Conservation (phyloP, 2,888 invertebrate genomes). For the Nipponacmea schrenckii region DNA sequence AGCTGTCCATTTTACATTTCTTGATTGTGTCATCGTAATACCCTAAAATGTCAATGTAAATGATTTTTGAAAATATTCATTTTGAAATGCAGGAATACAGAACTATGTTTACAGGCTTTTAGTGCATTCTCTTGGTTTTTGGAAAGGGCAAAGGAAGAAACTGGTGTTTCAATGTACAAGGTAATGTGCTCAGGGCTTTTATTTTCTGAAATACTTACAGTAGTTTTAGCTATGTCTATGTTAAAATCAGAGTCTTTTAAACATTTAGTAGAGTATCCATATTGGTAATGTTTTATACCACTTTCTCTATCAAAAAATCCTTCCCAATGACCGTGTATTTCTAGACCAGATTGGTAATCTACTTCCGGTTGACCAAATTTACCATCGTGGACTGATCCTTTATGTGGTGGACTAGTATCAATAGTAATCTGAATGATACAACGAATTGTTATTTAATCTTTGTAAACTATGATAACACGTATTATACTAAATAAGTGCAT, state of each 20-base stretch:
- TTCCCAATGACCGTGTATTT: constrained; percentile 43
- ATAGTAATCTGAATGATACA: constrained; percentile 42
- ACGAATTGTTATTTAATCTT: no score
- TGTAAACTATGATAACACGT: no score
- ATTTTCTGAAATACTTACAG: no score
- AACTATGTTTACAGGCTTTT: no score
- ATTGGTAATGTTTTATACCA: constrained; percentile 46
- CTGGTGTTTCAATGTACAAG: no score
- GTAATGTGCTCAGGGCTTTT: no score
- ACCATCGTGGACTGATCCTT: constrained; percentile 47
- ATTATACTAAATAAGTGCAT: background rate
- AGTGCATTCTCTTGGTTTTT: no score
- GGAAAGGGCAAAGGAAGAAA: no score
- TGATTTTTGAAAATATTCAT: no score
- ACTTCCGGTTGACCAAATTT: constrained; percentile 37
- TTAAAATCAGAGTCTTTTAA: constrained; percentile 6
- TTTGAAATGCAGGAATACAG: no score
- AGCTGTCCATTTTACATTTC: constrained; percentile 30
- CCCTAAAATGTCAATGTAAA: background rate
- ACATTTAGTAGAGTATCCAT: constrained; percentile 34
- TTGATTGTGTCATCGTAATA: constrained; percentile 27
- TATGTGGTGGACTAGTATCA: constrained; percentile 46
- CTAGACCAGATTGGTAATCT: constrained; percentile 40
- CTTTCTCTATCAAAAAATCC: constrained; percentile 55
- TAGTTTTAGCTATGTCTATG: no score